phyloP scores from a whole-genome alignment of 2,888 invertebrate species.

The Yponomeuta sedellus region DNA sequence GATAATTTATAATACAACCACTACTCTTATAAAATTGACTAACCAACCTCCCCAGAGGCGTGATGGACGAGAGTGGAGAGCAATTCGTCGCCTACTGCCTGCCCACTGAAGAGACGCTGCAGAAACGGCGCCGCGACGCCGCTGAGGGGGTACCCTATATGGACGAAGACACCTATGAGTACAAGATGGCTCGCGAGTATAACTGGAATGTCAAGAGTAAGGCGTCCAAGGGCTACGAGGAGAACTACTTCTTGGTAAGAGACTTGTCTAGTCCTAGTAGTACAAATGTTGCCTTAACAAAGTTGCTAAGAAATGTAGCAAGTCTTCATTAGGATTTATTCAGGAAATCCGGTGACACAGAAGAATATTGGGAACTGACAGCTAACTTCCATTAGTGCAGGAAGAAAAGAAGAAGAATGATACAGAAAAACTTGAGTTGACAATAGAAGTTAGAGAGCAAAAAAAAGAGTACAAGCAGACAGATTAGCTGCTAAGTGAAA shows the following conservation, averaged over 20 bases:
- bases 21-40: neutral
- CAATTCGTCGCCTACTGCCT: conserved; percentile 99
- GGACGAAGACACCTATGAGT: conserved; percentile 96
- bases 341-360: too few relatives aligned
- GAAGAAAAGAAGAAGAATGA: too few relatives aligned
- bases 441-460: too few relatives aligned
- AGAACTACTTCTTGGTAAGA: conserved; percentile 94
- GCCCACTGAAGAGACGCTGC: conserved; percentile 94
- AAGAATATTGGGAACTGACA: too few relatives aligned
- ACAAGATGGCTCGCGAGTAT: conserved; percentile 98
- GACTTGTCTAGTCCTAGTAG: neutral
- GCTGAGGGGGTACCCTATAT: conserved; percentile 85
- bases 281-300: too few relatives aligned
- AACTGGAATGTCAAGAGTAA: conserved; percentile 99
- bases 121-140: conserved; percentile 90
- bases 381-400: too few relatives aligned
- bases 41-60: conserved; percentile 84
- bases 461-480: too few relatives aligned
- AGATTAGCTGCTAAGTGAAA: too few relatives aligned
- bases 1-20: too few relatives aligned
- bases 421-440: too few relatives aligned
- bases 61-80: conserved; percentile 99
- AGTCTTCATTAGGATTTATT: too few relatives aligned
- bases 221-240: conserved; percentile 95
- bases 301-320: too few relatives aligned